These are phyloP conservation scores for Echiichthys vipera DNA, from an alignment of 2,797 vertebrate genomes.

Conservation along the genomic window DNA sequence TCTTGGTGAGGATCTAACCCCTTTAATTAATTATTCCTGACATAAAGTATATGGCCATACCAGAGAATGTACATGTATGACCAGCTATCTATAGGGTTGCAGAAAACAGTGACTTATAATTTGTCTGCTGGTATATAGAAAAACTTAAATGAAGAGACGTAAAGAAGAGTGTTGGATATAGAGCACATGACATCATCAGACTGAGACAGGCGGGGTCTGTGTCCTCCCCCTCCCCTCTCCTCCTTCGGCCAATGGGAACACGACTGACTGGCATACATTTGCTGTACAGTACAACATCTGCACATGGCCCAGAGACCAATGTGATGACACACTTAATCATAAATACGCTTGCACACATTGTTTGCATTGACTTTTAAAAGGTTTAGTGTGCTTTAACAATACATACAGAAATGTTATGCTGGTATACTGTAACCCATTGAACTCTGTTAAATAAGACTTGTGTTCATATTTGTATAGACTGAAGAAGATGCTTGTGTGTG, in stretches of 20 bases:
- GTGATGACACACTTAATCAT: slow-evolving; percentile 59
- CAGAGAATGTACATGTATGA: neutral
- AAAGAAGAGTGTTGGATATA: slow-evolving; percentile 2
- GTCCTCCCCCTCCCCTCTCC: neutral
- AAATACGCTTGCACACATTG: slow-evolving; percentile 18
- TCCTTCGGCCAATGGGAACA: slow-evolving; percentile 49
- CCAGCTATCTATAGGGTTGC: too few species aligned
- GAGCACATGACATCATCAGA: slow-evolving; percentile 35
- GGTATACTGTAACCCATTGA: neutral
- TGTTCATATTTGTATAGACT: slow-evolving; percentile 12
- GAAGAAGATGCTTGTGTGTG: neutral
- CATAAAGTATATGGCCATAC: neutral
- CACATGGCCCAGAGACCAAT: slow-evolving; percentile 55
- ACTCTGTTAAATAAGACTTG: neutral
- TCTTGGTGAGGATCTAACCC: neutral
- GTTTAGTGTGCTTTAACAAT: neutral
- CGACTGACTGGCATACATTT: slow-evolving; percentile 56
- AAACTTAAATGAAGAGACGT: neutral
- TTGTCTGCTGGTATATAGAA: neutral
- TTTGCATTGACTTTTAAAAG: neutral
- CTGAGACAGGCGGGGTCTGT: neutral
- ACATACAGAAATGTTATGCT: neutral
- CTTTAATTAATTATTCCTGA: slow-evolving; percentile 2
- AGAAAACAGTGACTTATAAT: neutral
- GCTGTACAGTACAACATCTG: slow-evolving; percentile 69